phyloP scores from a whole-genome alignment of 2,113 vertebrate species.

The Corvus hawaiiensis region DNA sequence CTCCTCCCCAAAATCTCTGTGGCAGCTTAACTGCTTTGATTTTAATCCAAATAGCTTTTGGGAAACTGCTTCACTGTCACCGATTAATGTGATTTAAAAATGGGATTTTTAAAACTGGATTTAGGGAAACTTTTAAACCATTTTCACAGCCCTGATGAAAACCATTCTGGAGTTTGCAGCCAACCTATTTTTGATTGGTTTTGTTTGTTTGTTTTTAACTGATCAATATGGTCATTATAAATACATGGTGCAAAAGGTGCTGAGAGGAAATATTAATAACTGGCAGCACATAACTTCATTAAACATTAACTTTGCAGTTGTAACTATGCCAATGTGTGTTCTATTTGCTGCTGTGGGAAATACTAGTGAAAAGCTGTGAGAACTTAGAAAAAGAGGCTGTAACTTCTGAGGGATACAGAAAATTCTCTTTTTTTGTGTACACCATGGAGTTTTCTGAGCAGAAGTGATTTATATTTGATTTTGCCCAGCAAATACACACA shows the following conservation, averaged over 20 bases:
- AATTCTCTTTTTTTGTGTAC: neutral
- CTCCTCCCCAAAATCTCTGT: neutral
- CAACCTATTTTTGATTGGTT: neutral
- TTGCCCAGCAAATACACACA: neutral
- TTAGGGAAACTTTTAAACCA: neutral
- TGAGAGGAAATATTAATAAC: neutral
- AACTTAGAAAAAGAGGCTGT: neutral
- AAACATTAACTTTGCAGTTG: neutral
- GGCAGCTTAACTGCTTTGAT: neutral
- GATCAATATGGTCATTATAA: neutral
- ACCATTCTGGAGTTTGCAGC: neutral
- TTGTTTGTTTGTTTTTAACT: neutral
- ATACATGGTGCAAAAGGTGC: neutral
- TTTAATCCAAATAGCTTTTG: neutral
- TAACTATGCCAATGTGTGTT: neutral
- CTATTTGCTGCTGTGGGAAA: neutral
- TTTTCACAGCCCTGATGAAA: neutral
- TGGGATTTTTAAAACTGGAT: neutral
- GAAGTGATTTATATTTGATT: neutral
- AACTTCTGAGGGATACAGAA: neutral
- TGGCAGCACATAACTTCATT: neutral
- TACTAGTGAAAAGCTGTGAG: neutral
- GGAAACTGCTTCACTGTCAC: neutral
- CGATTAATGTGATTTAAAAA: neutral
- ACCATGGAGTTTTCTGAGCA: neutral